Evolutionary conservation across 2,888 invertebrate genomes (phyloP).

Genomic region (Rhodophaea formosa): DNA sequence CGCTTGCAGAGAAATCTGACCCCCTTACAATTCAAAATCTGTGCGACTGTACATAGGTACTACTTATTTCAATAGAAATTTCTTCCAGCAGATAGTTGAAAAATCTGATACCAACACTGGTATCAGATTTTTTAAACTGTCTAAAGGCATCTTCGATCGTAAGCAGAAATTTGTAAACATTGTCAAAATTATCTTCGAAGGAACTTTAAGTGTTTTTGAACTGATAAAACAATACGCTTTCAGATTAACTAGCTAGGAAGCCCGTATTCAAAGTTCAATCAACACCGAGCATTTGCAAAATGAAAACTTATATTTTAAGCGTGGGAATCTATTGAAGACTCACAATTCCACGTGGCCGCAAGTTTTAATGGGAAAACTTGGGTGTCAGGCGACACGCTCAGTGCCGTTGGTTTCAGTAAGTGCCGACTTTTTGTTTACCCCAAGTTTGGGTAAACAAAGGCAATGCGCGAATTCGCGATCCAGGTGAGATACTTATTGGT

Average conservation of each 20-base stretch:
- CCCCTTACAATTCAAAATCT: too few relatives aligned
- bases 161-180: background rate
- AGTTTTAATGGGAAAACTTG: slow-evolving; percentile 69
- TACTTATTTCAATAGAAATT: too few relatives aligned
- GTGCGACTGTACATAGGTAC: too few relatives aligned
- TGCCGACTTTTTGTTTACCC: slow-evolving; percentile 51
- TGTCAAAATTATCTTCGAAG: too few relatives aligned
- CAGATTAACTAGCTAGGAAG: background rate
- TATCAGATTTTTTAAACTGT: too few relatives aligned
- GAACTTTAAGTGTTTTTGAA: too few relatives aligned
- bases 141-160: too few relatives aligned
- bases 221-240: background rate
- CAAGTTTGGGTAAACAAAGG: slow-evolving; percentile 10
- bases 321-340: slow-evolving; percentile 26
- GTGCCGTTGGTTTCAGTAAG: slow-evolving; percentile 45
- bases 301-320: background rate
- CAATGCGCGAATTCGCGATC: slow-evolving; percentile 10
- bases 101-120: too few relatives aligned
- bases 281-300: background rate
- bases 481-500: background rate
- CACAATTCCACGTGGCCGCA: slow-evolving; percentile 55
- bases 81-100: too few relatives aligned
- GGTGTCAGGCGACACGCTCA: slow-evolving; percentile 49
- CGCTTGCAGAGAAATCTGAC: too few relatives aligned
- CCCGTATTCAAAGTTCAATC: background rate